Conservation (phyloP, 2,797 vertebrate genomes). For the Chloroceryle inda region DNA sequence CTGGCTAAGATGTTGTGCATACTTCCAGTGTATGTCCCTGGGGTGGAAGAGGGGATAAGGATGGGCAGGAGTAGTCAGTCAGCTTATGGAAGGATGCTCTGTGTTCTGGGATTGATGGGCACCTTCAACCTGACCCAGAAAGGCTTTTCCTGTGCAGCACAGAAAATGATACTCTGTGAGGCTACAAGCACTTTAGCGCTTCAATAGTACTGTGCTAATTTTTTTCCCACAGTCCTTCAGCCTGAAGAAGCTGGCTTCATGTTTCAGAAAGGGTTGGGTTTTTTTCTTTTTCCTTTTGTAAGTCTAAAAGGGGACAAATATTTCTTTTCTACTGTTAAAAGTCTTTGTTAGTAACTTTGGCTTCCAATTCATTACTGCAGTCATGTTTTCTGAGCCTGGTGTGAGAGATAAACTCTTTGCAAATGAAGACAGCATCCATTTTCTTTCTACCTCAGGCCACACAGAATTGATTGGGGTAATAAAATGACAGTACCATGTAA, state of each 20-base stretch:
- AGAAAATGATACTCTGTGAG: background rate
- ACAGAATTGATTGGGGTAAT: constrained; percentile 91
- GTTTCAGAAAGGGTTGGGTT: background rate
- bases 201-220: background rate
- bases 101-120: background rate
- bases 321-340: constrained; percentile 73
- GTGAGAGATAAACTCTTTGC: constrained; percentile 90
- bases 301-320: constrained; percentile 43
- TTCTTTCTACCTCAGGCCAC: constrained; percentile 82
- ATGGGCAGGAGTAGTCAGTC: fast-evolving
- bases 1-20: background rate
- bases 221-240: background rate
- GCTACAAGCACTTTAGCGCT: background rate
- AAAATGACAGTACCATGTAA: constrained; percentile 90
- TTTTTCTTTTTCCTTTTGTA: background rate
- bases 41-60: background rate
- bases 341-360: constrained; percentile 85
- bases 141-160: background rate
- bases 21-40: background rate
- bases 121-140: background rate
- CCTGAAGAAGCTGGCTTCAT: constrained; percentile 7
- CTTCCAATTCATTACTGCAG: constrained; percentile 85
- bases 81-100: background rate
- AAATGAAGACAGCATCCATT: constrained; percentile 86
- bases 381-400: constrained; percentile 87